Evolutionary conservation across 2,888 invertebrate species (phyloP).

Genomic region (Cosmia pyralina): DNA sequence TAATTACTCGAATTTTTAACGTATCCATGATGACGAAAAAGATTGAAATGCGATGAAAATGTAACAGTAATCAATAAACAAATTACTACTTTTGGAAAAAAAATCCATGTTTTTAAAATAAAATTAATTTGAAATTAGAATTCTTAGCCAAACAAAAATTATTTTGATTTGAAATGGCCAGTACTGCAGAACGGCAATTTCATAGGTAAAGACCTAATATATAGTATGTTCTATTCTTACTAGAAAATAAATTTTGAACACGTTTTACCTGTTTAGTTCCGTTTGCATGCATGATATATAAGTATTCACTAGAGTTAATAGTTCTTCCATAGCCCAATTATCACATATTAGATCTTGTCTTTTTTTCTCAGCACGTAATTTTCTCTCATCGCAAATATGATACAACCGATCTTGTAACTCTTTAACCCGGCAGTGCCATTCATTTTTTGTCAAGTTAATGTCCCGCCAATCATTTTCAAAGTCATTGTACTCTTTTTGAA

Average conservation of each 20-base stretch:
- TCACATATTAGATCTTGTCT: slow-evolving; percentile 87
- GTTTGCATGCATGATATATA: slow-evolving; percentile 90
- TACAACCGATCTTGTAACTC: slow-evolving; percentile 88
- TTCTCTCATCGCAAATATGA: slow-evolving; percentile 90
- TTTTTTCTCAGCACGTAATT: slow-evolving; percentile 88
- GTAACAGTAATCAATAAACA: too few species aligned
- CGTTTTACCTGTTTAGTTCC: slow-evolving; percentile 91
- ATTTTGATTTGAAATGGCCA: too few species aligned
- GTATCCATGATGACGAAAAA: too few species aligned
- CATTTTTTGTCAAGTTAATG: slow-evolving; percentile 90
- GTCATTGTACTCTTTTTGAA: slow-evolving; percentile 91
- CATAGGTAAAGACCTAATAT: too few species aligned
- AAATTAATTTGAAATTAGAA: too few species aligned
- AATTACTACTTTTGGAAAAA: too few species aligned
- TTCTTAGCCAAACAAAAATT: too few species aligned
- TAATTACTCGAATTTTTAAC: too few species aligned
- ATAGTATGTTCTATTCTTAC: not conserved
- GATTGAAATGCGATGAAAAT: too few species aligned
- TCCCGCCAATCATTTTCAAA: slow-evolving; percentile 90
- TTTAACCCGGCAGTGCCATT: slow-evolving; percentile 90
- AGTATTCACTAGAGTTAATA: slow-evolving; percentile 88
- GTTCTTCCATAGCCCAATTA: slow-evolving; percentile 90
- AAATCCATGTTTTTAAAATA: too few species aligned
- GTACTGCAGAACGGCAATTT: too few species aligned
- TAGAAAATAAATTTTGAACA: not conserved